A percentile compares a stretch with the other conserved stretches of the same genome.
These are phyloP conservation scores for Pristis pectinata DNA, from an alignment of 2,797 vertebrate species.

Conservation along the genomic window DNA sequence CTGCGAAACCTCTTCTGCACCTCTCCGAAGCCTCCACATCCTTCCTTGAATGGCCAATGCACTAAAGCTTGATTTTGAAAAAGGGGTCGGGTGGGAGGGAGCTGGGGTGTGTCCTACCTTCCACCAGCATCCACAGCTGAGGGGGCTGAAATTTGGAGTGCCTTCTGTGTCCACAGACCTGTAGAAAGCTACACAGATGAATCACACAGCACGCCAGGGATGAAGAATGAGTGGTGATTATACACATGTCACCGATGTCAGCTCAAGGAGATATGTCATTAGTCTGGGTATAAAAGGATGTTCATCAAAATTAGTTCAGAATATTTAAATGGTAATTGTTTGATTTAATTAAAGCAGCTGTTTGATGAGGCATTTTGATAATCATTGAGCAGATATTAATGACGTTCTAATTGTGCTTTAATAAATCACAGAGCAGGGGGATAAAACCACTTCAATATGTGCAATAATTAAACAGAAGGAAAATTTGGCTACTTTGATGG, in stretches of 20 bases:
- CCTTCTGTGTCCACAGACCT: not conserved
- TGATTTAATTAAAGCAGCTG: constrained; percentile 36
- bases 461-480: constrained; percentile 4
- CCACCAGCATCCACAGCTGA: not conserved
- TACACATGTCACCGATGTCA: constrained; percentile 9
- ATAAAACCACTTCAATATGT: not conserved
- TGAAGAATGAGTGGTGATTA: constrained; percentile 22
- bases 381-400: constrained; percentile 27
- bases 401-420: constrained; percentile 22
- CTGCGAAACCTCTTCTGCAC: too few species aligned
- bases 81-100: not conserved
- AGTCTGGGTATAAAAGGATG: constrained; percentile 28
- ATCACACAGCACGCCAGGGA: not conserved
- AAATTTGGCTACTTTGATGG: too few species aligned
- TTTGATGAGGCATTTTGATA: constrained; percentile 26
- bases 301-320: constrained; percentile 34
- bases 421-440: not conserved
- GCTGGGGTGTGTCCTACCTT: not conserved
- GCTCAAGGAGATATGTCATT: constrained; percentile 30
- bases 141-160: not conserved
- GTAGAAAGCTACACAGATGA: not conserved
- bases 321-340: constrained; percentile 36
- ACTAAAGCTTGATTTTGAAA: too few species aligned
- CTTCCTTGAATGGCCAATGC: too few species aligned
- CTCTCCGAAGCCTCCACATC: too few species aligned